phyloP scores from a whole-genome alignment of 2,888 invertebrate species.

The Bellardia pandia region DNA sequence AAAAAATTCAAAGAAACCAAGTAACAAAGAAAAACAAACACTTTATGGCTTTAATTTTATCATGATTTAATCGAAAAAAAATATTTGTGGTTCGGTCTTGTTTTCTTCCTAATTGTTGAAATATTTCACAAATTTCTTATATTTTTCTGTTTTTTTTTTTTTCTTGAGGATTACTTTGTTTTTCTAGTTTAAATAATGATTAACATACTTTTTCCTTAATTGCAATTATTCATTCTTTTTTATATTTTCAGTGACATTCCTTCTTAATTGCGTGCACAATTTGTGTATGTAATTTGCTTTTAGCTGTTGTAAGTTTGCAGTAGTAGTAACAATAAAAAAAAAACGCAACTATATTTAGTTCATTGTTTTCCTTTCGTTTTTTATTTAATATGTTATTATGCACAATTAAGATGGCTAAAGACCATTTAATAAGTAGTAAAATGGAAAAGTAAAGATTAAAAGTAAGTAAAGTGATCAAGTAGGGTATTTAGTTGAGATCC shows the following conservation, averaged over 20 bases:
- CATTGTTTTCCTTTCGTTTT: conserved; percentile 12
- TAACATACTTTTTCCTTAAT: conserved; percentile 43
- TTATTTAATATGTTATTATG: neutral
- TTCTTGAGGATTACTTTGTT: neutral
- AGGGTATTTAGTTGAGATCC: too few species aligned
- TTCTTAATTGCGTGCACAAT: neutral
- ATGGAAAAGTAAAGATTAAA: neutral
- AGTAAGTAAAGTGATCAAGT: neutral
- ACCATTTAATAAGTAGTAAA: conserved; percentile 4
- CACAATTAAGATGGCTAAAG: conserved; percentile 3
- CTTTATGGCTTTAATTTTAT: conserved; percentile 15
- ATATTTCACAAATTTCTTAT: neutral
- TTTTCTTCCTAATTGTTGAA: neutral
- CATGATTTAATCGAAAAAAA: conserved; percentile 16
- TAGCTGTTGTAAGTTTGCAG: neutral
- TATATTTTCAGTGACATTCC: neutral
- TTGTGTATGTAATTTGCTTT: conserved; percentile 11
- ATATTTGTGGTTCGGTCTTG: neutral
- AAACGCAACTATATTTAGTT: conserved; percentile 15
- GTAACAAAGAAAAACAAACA: neutral
- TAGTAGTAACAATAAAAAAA: neutral
- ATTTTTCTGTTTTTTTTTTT: neutral
- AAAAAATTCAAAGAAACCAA: neutral
- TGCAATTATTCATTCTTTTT: conserved; percentile 22
- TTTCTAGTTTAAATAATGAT: conserved; percentile 27